A percentile compares a stretch with the other conserved stretches of the same genome.
Evolutionary conservation across 1,140 invertebrate species (phyloP).

Genomic region (Dendroctonus valens): DNA sequence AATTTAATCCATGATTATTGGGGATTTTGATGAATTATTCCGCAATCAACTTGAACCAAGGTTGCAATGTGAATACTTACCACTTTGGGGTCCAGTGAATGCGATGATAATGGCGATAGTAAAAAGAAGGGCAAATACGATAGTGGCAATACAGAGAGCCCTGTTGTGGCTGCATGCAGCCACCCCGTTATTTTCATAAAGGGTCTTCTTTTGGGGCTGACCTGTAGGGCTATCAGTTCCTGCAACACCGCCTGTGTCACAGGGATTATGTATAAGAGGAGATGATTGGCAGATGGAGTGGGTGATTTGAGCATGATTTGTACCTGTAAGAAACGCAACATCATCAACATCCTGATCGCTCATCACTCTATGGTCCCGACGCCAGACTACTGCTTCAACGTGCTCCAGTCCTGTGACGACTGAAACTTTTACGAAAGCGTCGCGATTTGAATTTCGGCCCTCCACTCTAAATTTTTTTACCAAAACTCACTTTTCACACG

Average conservation of each 20-base stretch:
- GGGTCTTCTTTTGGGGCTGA: conserved; percentile 65
- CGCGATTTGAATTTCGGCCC: conserved; percentile 44
- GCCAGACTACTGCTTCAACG: conserved; percentile 52
- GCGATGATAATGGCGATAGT: conserved; percentile 83
- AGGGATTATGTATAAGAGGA: conserved; percentile 46
- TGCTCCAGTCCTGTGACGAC: conserved; percentile 48
- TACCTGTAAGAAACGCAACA: conserved; percentile 88
- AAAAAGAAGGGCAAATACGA: conserved; percentile 76
- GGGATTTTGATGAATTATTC: no score
- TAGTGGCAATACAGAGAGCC: conserved; percentile 74
- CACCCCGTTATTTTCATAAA: conserved; percentile 74
- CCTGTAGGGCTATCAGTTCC: conserved; percentile 64
- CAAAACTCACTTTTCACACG: conserved; percentile 12
- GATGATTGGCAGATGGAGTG: conserved; percentile 46
- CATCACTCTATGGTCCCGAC: conserved; percentile 55
- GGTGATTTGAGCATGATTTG: conserved; percentile 47
- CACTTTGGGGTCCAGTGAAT: conserved; percentile 79
- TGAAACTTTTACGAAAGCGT: conserved; percentile 50
- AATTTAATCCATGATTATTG: no score
- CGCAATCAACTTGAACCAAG: no score
- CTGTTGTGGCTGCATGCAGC: conserved; percentile 84
- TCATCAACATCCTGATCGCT: conserved; percentile 90
- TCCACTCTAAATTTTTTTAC: conserved; percentile 41
- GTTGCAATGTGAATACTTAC: conserved; percentile 48
- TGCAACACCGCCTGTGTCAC: conserved; percentile 54